Base-by-base conservation (phyloP, 2,888 invertebrate species). In the Thyatira batis region DNA sequence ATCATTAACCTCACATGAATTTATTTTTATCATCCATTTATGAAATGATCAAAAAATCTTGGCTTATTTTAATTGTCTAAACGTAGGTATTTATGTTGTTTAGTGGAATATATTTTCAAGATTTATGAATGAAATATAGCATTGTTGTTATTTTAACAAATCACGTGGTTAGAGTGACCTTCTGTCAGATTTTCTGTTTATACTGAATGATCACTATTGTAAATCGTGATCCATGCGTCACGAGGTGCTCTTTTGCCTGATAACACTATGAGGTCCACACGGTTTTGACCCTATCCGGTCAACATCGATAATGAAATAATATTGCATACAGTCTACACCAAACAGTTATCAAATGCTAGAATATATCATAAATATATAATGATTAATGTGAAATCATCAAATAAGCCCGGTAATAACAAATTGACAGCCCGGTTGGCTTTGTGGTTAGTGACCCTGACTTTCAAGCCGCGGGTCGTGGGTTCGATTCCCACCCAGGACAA, bases 201-300 rank as follows among this genome's bases (percentile, higher is more conserved):
- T 65, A 61, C 54, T 57, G 54, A 57, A 52, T 49, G 60, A 61
- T 61, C 79, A 81, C 76, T 66, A 55, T 60, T 61, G 39, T 55
- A 58, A 52, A 46, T 57, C 79, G 80, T 84, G 84, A 72, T 80
- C 52, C 55, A 69, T 73, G 77, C 84, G 85, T 83, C 82, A 84
- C 62, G 49, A 54, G 50, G 53, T 53, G 48, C 52, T 65, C 51
- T 64, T 64, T 59, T 58, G 58, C 61, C 54, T 68, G 78, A 82
- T 82, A 76, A 64, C 69, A 64, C 50, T 17, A 48, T 63, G 66
- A 69, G 66, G 55, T 66, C 53, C 65, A 69, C 65, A 54, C 54
- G 58, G 52, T 65, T 78, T 70, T 82, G 80, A 83, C 83, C 81
- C 71, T 63, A 48, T 58, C 61, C 55, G 66, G 62, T 65, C 67